Evolutionary conservation across 1,140 invertebrate genomes (phyloP).

Genomic region (Leptoteleia sp.): DNA sequence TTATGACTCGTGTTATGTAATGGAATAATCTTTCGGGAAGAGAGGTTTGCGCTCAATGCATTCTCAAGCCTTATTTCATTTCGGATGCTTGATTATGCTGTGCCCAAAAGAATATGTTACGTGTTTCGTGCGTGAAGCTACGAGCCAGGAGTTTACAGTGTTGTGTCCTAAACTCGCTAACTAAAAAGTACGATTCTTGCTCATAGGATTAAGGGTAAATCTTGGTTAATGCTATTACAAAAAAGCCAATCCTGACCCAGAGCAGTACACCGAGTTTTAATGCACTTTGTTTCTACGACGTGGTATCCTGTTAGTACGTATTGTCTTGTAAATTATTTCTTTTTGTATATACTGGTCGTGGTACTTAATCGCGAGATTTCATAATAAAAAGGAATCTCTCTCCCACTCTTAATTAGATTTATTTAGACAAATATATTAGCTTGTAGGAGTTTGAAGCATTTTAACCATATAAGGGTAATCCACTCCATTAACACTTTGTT

Average conservation of each 20-base stretch:
- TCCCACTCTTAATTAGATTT: slow-evolving; percentile 1
- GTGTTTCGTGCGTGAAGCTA: too few relatives aligned
- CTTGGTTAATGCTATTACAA: slow-evolving; percentile 44
- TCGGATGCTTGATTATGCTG: too few relatives aligned
- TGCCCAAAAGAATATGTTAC: too few relatives aligned
- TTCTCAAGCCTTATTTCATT: too few relatives aligned
- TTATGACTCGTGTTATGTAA: too few relatives aligned
- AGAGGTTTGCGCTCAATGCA: too few relatives aligned
- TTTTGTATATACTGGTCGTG: slow-evolving; percentile 1
- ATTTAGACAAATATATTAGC: neutral
- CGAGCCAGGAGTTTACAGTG: neutral
- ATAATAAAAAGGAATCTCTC: neutral
- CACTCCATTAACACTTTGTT: neutral
- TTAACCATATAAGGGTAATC: neutral
- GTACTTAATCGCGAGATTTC: slow-evolving; percentile 10
- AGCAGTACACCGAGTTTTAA: slow-evolving; percentile 20
- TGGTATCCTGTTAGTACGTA: slow-evolving; percentile 8
- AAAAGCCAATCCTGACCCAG: slow-evolving; percentile 43
- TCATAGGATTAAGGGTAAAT: slow-evolving; percentile 38
- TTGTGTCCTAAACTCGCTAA: too few relatives aligned
- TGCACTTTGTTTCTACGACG: slow-evolving; percentile 19
- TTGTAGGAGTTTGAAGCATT: neutral
- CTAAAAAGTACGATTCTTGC: slow-evolving; percentile 29
- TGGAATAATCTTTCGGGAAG: too few relatives aligned
- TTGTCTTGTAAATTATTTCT: slow-evolving; percentile 27